Evolutionary conservation across 2,888 invertebrate genomes (phyloP).

Genomic region (Tromatobia lineatoria): DNA sequence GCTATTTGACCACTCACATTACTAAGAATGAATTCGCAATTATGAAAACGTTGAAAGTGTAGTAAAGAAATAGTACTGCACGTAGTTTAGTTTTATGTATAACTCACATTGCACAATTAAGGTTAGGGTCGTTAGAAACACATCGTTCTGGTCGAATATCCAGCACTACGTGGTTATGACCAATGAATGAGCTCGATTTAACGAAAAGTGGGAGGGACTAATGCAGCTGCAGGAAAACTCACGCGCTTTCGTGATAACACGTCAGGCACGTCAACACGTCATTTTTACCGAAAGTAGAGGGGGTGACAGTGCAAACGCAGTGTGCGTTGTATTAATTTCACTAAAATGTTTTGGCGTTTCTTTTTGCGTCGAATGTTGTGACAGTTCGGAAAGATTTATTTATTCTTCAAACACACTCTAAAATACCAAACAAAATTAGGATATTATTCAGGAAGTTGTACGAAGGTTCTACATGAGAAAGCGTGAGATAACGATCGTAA

Average conservation of each 20-base stretch:
- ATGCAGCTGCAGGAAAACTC: background rate
- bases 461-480: background rate
- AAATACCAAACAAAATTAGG: background rate
- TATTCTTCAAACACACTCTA: background rate
- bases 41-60: background rate
- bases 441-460: too few relatives aligned
- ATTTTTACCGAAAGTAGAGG: background rate
- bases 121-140: background rate
- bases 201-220: background rate
- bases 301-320: background rate
- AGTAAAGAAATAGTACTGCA: background rate
- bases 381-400: background rate
- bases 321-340: background rate
- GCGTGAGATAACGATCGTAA: slow-evolving; percentile 12
- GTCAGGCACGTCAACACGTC: slow-evolving; percentile 15
- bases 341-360: background rate
- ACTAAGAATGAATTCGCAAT: background rate
- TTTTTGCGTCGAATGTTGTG: background rate
- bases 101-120: background rate
- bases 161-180: background rate
- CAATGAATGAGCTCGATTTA: slow-evolving; percentile 2
- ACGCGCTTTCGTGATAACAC: slow-evolving; percentile 13
- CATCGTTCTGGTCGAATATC: background rate
- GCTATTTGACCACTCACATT: too few relatives aligned
- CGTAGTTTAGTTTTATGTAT: background rate